Percentiles rank a stretch among this genome's conserved stretches.
phyloP scores from a whole-genome alignment of 2,888 invertebrate genomes.

The Drosophila stalkeri region DNA sequence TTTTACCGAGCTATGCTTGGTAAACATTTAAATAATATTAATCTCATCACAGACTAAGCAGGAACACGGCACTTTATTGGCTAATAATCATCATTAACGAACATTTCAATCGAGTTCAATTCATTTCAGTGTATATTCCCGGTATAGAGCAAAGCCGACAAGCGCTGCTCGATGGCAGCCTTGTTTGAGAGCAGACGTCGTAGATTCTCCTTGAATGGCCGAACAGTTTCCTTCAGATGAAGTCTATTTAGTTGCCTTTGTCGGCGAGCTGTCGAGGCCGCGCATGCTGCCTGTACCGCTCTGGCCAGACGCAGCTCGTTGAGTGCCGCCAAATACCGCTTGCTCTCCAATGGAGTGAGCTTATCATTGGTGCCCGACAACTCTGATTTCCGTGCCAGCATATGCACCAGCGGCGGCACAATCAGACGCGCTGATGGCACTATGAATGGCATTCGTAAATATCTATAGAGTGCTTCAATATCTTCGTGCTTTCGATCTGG shows the following conservation, averaged over 20 bases:
- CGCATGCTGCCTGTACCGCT: slow-evolving; percentile 28
- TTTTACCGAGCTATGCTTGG: too few relatives aligned
- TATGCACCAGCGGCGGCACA: slow-evolving; percentile 21
- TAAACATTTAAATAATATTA: too few relatives aligned
- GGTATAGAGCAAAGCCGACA: slow-evolving; percentile 3
- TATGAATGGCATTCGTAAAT: background rate
- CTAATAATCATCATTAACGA: background rate
- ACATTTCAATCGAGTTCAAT: background rate
- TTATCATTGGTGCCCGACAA: background rate
- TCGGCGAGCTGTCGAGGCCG: slow-evolving; percentile 1
- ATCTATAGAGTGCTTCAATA: background rate
- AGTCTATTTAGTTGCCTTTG: background rate
- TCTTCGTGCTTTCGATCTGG: too few relatives aligned
- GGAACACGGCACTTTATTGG: too few relatives aligned
- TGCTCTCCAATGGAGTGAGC: background rate
- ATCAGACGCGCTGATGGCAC: slow-evolving; percentile 2
- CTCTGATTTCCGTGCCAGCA: background rate
- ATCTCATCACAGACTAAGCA: too few relatives aligned
- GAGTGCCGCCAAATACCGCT: slow-evolving; percentile 10
- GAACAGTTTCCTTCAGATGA: background rate
- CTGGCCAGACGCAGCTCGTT: slow-evolving; percentile 33
- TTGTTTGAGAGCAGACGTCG: slow-evolving; percentile 40
- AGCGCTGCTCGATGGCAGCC: slow-evolving; percentile 42
- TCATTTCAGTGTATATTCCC: background rate
- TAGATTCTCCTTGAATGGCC: slow-evolving; percentile 35